Conservation (phyloP, 1,140 invertebrate genomes). For the Neodiprion lecontei region DNA sequence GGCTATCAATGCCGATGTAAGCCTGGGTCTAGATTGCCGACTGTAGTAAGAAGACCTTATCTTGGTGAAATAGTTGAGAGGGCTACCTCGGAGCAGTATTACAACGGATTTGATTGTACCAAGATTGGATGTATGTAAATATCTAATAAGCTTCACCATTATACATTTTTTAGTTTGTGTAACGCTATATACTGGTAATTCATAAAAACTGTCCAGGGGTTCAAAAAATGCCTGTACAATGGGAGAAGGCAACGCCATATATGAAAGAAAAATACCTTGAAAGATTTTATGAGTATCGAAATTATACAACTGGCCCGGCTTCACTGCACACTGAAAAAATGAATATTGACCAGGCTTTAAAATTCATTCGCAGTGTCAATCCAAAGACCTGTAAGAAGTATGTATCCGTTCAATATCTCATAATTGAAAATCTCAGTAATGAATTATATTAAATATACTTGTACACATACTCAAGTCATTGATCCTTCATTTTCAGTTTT, state of each 20-base stretch:
- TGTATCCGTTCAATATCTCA: conserved; percentile 35
- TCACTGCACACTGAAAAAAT: conserved; percentile 69
- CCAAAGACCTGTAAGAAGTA: conserved; percentile 74
- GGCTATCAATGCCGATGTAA: conserved; percentile 95
- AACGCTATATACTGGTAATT: background rate
- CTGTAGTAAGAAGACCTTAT: conserved; percentile 86
- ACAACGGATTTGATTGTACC: conserved; percentile 90
- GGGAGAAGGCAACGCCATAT: conserved; percentile 73
- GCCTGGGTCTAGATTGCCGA: conserved; percentile 88
- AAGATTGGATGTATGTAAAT: conserved; percentile 87
- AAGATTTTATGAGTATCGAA: conserved; percentile 75
- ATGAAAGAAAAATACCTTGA: conserved; percentile 78
- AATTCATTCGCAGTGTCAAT: conserved; percentile 78
- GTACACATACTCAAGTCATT: background rate
- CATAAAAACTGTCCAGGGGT: conserved; percentile 67
- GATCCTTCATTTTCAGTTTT: conserved; percentile 63
- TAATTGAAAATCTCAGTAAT: conserved; percentile 9
- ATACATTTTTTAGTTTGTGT: background rate
- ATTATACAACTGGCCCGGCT: conserved; percentile 68
- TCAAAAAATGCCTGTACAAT: conserved; percentile 81
- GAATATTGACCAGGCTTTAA: conserved; percentile 80
- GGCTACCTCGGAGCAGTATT: conserved; percentile 90
- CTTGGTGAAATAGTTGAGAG: conserved; percentile 93
- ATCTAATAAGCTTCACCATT: background rate
- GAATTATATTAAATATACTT: conserved; percentile 3